A percentile compares a stretch with the other conserved stretches of the same genome.
Conservation (phyloP, 1,140 invertebrate genomes). For the Tenebrio molitor region DNA sequence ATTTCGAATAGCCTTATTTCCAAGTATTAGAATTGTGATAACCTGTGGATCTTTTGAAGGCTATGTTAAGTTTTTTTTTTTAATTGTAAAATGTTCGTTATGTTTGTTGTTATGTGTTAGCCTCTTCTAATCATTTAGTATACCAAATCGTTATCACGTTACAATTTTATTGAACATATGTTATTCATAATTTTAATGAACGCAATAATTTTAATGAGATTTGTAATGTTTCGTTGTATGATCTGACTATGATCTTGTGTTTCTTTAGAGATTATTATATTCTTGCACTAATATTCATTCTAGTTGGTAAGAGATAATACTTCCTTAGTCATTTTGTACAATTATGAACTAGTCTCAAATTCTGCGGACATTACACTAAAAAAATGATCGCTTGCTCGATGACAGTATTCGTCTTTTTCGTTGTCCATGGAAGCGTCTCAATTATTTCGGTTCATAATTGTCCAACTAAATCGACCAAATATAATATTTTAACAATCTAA, state of each 20-base stretch:
- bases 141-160: conserved; percentile 41
- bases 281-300: conserved; percentile 43
- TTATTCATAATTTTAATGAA: conserved; percentile 46
- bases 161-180: conserved; percentile 44
- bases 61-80: conserved; percentile 40
- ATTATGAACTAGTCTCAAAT: conserved; percentile 46
- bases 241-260: conserved; percentile 28
- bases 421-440: conserved; percentile 26
- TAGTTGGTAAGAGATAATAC: conserved; percentile 50
- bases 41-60: conserved; percentile 27
- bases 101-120: conserved; percentile 45
- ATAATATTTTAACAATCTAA: conserved; percentile 53
- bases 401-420: conserved; percentile 32
- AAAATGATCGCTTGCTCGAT: not conserved
- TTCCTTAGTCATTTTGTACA: conserved; percentile 52
- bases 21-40: conserved; percentile 40
- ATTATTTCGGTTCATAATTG: conserved; percentile 43
- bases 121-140: conserved; percentile 37
- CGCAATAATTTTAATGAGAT: conserved; percentile 49
- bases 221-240: conserved; percentile 32
- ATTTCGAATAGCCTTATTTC: conserved; percentile 24
- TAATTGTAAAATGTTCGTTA: conserved; percentile 43
- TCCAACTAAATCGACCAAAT: conserved; percentile 57
- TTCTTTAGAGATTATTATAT: conserved; percentile 43
- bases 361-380: not conserved